Conservation (phyloP, 2,797 vertebrate genomes). For the Acipenser transmontanus region DNA sequence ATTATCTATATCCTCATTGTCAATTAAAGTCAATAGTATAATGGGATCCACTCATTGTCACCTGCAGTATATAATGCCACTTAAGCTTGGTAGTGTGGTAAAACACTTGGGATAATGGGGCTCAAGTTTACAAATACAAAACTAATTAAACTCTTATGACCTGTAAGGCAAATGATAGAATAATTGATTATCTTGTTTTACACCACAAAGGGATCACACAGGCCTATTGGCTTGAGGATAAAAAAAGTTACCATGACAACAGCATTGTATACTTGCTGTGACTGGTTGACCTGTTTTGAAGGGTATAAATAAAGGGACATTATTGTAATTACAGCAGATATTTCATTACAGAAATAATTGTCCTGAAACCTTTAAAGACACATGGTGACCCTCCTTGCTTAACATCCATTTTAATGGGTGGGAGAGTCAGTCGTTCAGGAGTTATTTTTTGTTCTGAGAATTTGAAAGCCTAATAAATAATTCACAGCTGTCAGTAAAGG, state of each 20-base stretch:
- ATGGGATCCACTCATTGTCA: too few relatives aligned
- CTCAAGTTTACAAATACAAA: too few relatives aligned
- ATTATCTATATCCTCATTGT: too few relatives aligned
- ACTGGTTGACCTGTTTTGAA: constrained; percentile 44
- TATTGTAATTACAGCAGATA: constrained; percentile 28
- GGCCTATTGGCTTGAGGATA: too few relatives aligned
- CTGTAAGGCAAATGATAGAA: too few relatives aligned
- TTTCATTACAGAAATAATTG: constrained; percentile 22
- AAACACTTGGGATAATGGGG: too few relatives aligned
- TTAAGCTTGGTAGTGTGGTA: too few relatives aligned
- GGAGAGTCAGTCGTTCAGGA: constrained; percentile 30
- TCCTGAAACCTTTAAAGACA: not conserved
- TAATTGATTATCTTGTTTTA: too few relatives aligned
- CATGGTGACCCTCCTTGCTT: not conserved
- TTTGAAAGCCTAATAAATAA: constrained; percentile 32
- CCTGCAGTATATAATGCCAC: too few relatives aligned
- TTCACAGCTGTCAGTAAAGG: constrained; percentile 30
- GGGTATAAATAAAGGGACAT: constrained; percentile 11
- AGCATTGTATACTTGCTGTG: constrained; percentile 34
- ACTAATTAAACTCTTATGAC: too few relatives aligned
- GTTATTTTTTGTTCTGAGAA: constrained; percentile 3
- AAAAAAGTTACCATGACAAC: constrained; percentile 51
- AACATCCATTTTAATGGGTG: constrained; percentile 19
- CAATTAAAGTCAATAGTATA: too few relatives aligned
- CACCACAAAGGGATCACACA: too few relatives aligned